phyloP scores from a whole-genome alignment of 2,113 vertebrate genomes.

The Menura novaehollandiae region DNA sequence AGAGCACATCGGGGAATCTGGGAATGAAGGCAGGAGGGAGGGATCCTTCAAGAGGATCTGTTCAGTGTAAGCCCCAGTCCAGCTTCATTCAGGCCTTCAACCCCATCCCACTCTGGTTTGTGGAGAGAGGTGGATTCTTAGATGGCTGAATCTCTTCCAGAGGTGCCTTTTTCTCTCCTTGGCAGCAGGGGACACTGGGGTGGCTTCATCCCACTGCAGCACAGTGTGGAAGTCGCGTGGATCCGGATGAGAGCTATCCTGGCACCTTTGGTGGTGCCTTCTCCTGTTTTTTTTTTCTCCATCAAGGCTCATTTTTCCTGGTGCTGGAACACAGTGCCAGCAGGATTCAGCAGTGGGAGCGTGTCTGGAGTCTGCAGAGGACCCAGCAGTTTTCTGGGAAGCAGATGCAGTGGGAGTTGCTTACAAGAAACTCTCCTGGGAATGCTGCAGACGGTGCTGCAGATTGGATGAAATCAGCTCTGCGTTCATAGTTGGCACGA shows the following conservation, averaged over 20 bases:
- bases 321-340: neutral
- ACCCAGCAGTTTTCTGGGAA: neutral
- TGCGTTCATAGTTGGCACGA: neutral
- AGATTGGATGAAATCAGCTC: neutral
- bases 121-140: neutral
- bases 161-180: neutral
- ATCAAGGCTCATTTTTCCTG: neutral
- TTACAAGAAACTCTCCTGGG: neutral
- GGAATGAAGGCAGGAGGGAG: neutral
- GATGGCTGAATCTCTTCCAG: neutral
- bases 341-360: neutral
- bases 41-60: neutral
- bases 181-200: neutral
- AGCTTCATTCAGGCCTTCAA: neutral
- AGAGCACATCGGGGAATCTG: neutral
- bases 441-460: neutral
- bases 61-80: neutral
- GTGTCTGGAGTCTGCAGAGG: neutral
- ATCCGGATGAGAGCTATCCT: neutral
- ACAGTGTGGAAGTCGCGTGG: rapidly evolving
- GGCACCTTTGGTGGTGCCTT: neutral
- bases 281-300: neutral
- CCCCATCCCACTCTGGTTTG: neutral
- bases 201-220: neutral
- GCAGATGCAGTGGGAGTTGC: neutral